Percentiles rank a stretch among this genome's conserved stretches.
These are phyloP conservation scores for Ceratina australensis DNA, from an alignment of 1,140 invertebrate species.

Conservation along the genomic window DNA sequence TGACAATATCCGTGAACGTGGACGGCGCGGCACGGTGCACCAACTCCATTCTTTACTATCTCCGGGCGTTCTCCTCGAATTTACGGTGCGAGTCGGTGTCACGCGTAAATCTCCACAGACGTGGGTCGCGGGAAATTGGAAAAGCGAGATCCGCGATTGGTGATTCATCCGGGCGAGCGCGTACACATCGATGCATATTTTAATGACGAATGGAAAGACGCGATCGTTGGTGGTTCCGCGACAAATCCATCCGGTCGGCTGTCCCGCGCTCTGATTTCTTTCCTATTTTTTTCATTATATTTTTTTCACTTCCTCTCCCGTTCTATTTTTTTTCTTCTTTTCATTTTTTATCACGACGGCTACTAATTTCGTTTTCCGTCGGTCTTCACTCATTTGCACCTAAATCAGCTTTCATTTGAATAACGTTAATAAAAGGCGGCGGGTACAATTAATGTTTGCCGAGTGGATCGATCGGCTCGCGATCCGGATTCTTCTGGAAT, in stretches of 20 bases:
- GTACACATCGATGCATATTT: conserved; percentile 62
- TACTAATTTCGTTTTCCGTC: not conserved
- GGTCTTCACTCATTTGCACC: conserved; percentile 14
- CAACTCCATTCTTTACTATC: conserved; percentile 57
- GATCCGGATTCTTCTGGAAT: not conserved
- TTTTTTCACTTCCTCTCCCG: not conserved
- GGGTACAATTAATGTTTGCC: no score
- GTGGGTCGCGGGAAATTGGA: conserved; percentile 62
- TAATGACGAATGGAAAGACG: conserved; percentile 63
- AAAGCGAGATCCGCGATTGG: conserved; percentile 58
- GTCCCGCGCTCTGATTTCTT: not conserved
- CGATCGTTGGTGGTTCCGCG: conserved; percentile 29
- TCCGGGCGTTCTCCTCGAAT: conserved; percentile 51
- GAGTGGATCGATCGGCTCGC: not conserved
- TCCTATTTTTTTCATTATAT: not conserved
- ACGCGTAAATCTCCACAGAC: conserved; percentile 58
- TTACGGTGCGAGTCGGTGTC: conserved; percentile 55
- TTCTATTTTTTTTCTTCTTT: not conserved
- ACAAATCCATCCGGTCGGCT: conserved; percentile 58
- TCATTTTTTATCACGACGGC: no score
- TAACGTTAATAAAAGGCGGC: not conserved
- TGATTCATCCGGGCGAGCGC: conserved; percentile 46
- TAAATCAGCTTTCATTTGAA: conserved; percentile 2
- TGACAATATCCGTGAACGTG: conserved; percentile 50
- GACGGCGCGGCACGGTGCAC: conserved; percentile 9